These are phyloP conservation scores for Euphydryas editha DNA, from an alignment of 2,888 invertebrate genomes.

Conservation along the genomic window DNA sequence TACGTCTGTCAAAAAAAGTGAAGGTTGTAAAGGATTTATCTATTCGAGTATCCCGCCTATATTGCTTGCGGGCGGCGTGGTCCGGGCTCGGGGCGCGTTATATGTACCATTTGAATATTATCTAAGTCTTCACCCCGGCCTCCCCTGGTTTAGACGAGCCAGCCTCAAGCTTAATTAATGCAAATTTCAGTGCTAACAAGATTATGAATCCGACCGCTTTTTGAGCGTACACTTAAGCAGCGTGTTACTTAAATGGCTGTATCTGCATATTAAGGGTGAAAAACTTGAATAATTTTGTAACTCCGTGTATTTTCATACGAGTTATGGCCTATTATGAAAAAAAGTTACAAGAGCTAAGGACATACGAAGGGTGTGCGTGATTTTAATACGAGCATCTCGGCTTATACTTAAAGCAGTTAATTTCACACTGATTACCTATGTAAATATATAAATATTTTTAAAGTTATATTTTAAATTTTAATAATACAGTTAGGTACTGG, in stretches of 20 bases:
- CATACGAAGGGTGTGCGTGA: constrained; percentile 23
- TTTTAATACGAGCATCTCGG: constrained; percentile 4
- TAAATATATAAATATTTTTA: constrained; percentile 10
- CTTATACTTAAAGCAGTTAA: neutral
- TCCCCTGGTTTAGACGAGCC: constrained; percentile 71
- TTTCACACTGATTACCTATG: neutral
- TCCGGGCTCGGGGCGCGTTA: constrained; percentile 73
- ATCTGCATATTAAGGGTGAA: constrained; percentile 53
- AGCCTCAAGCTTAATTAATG: constrained; percentile 81
- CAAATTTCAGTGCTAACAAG: constrained; percentile 84
- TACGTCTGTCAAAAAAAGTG: neutral
- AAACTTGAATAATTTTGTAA: constrained; percentile 45
- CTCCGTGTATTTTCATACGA: constrained; percentile 39
- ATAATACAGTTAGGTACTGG: neutral
- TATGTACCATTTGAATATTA: constrained; percentile 85
- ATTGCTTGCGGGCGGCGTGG: constrained; percentile 79
- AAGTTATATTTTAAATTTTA: neutral
- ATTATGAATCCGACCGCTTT: constrained; percentile 81
- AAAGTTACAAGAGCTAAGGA: constrained; percentile 28
- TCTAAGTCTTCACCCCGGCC: constrained; percentile 59
- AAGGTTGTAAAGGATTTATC: constrained; percentile 46
- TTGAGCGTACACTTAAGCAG: constrained; percentile 69
- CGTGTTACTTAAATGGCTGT: constrained; percentile 62
- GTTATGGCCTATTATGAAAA: constrained; percentile 37
- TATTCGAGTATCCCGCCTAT: constrained; percentile 62